Evolutionary conservation across 2,113 vertebrate genomes (phyloP).

Genomic region (Sitta europaea): DNA sequence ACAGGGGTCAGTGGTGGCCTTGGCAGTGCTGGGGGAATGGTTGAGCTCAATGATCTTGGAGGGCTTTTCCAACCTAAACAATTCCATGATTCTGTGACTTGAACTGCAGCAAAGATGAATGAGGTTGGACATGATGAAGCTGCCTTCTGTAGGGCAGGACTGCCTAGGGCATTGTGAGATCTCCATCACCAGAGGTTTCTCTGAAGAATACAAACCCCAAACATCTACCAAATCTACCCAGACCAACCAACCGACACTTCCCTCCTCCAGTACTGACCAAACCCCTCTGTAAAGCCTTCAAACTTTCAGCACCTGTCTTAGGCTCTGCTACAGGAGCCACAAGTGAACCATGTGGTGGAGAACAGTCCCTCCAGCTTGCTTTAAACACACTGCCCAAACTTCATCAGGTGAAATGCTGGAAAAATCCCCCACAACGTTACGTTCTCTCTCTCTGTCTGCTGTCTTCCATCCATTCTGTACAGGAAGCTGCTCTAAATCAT

Average conservation of each 20-base stretch:
- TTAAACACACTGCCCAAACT: neutral
- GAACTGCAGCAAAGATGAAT: neutral
- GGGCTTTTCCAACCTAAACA: neutral
- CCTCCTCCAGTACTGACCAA: neutral
- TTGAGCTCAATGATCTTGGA: neutral
- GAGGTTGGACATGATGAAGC: neutral
- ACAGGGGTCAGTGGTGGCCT: neutral
- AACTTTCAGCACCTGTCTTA: neutral
- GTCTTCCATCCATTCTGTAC: neutral
- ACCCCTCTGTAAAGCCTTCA: neutral
- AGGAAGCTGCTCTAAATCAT: neutral
- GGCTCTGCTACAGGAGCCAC: neutral
- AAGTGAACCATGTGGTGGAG: neutral
- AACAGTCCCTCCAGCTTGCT: neutral
- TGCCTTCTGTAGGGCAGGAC: neutral
- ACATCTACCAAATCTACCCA: neutral
- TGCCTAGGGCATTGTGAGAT: neutral
- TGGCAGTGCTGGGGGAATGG: neutral
- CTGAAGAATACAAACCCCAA: neutral
- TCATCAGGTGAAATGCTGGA: neutral
- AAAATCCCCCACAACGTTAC: rapidly evolving
- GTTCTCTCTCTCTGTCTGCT: neutral
- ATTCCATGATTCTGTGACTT: neutral
- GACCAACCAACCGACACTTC: rapidly evolving
- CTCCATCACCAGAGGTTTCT: neutral